Base-by-base conservation (phyloP, 2,113 vertebrate genomes). In the Scophthalmus maximus region DNA sequence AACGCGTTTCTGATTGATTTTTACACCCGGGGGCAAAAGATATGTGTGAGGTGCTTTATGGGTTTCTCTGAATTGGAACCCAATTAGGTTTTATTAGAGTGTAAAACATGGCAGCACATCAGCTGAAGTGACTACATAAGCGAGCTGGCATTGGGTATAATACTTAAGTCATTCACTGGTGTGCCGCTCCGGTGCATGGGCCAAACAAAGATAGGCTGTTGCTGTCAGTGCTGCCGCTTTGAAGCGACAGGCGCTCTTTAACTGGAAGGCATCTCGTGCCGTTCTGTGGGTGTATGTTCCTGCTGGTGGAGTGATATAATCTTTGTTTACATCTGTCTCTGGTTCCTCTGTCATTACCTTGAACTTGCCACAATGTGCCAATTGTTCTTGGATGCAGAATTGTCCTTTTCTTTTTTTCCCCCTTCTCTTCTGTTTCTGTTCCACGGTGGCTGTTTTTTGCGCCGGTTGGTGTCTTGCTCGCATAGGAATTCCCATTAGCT, bases 1-100 rank as follows among this genome's bases (percentile, higher is more conserved):
- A 82, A 72, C 80, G 81, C 29, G 80, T 86, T 87, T n/a, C n/a
- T n/a, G n/a, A n/a, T n/a, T 73, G 68, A 88, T 87, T 89, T 32
- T 78, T 77, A 90, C 87, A 85, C 87, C 82, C 78, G 81, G 68
- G 81, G 81, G 76, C 71, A 32, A 4, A 12, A 65, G 68, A 73
- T 72, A 74, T 65, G 83, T 86, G 87, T 87, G 72, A 83, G 57
- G 56, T 62, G 58, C 77, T 88, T 88, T 83, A 86, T 88, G 77
- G 53, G 73, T 87, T 90, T 82, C 80, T 82, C 62, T 87, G 79
- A 86, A 79, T 81, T 82, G 76, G 59, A 85, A 87, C 84, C 85
- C 82, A 84, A 86, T 89, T 91, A 86, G 74, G 60, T 86, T 89
- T 91, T 88, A 90, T 88, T 83, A 73, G 83, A 69, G 81, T 86